Evolutionary conservation across 2,113 vertebrate genomes (phyloP), one percentile per base, ranked within the genome.

Genomic region (Oncorhynchus nerka): DNA sequence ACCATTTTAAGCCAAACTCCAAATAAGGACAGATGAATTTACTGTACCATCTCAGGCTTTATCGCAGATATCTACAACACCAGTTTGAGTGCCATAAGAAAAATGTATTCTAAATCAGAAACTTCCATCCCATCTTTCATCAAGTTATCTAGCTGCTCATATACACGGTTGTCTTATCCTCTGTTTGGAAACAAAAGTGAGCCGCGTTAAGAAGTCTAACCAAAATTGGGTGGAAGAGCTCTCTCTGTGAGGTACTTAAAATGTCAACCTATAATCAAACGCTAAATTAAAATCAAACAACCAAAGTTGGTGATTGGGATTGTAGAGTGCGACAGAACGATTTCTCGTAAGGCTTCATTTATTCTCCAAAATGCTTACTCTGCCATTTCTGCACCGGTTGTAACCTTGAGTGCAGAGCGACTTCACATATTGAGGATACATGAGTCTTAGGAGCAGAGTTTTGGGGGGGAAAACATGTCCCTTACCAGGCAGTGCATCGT

Each of bases 121-220:
- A 62, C 20, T n/a, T 24, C 24, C 24, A 24, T 24, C 24, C 24
- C 24, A 24, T 24, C 24, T 24, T 34, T 34, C 32, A 32, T 32
- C 32, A 49, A 22, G 16, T 4, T 34, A 22, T 70, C 16, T 32
- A 7, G 16, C 39, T 48, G 68, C 7, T 45, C 34, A 48, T 8
- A 70, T 70, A 70, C 39, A 45, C n/a, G 68, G 24, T 49, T 69
- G 68, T 69, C 68, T 69, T 28, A 20, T 69, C 19, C 16, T 69
- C 5, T 69, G 68, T 69, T 45, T 32, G 32, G 5, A 32, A 45
- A 45, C 66, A 68, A 68, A 34, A 32, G 30, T 34, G 66, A 19
- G 30, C 30, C 30, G 30, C 15, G 4, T 32, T 32, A 34, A 30
- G 2, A 34, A 19, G 67, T 68, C 28, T 5, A 32, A 30, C 68